Percentiles rank a stretch among this genome's conserved stretches.
Evolutionary conservation across 2,797 vertebrate species (phyloP).

Genomic region (Carapus acus): DNA sequence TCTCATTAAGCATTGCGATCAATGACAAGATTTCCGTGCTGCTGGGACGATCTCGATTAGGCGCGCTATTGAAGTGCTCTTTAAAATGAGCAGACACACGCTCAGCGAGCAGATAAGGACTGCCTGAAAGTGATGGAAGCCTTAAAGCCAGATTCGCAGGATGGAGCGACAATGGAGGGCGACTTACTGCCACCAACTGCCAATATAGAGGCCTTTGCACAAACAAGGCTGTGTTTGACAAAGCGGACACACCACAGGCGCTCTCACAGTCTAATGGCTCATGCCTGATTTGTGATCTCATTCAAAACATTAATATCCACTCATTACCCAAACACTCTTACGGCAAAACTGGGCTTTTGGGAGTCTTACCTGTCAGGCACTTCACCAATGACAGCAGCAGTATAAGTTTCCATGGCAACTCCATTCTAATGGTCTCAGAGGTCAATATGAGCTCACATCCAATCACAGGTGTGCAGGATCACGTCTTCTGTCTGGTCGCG

Average conservation of each 20-base stretch:
- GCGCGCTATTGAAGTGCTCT: constrained; percentile 50
- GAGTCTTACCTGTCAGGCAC: constrained; percentile 86
- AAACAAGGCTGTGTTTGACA: too few relatives aligned
- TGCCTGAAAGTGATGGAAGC: constrained; percentile 33
- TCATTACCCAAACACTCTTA: constrained; percentile 10
- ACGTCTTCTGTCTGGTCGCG: constrained; percentile 60
- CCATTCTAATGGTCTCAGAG: constrained; percentile 86
- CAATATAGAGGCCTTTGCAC: too few relatives aligned
- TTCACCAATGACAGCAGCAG: constrained; percentile 80
- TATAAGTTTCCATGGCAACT: constrained; percentile 92
- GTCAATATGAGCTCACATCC: constrained; percentile 72
- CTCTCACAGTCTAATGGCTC: too few relatives aligned
- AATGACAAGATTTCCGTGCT: constrained; percentile 54
- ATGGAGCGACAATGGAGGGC: constrained; percentile 8
- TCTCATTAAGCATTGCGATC: constrained; percentile 70
- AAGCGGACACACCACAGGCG: too few relatives aligned
- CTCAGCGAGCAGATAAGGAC: constrained; percentile 30
- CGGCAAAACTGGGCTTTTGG: constrained; percentile 47
- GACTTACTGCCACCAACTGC: constrained; percentile 37
- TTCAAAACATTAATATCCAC: too few relatives aligned
- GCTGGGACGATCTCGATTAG: constrained; percentile 53
- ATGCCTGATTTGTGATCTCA: too few relatives aligned
- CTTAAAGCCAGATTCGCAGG: constrained; percentile 18
- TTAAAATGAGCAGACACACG: constrained; percentile 55
- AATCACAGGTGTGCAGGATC: constrained; percentile 63